Conservation (phyloP, 1,140 invertebrate species). For the Apis cerana region DNA sequence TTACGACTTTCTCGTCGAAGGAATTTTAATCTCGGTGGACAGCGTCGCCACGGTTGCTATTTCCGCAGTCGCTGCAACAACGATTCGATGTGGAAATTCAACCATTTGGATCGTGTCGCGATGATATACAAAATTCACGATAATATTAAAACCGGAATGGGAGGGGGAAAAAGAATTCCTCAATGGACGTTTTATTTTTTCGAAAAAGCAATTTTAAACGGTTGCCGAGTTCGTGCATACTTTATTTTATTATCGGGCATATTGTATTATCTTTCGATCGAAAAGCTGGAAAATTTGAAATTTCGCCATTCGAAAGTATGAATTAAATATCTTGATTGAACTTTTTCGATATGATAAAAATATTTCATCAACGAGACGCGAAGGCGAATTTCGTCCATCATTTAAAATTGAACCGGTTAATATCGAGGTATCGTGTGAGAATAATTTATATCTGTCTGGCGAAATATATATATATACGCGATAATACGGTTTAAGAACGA, state of each 20-base stretch:
- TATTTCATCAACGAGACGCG: too few species aligned
- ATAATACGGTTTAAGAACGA: too few species aligned
- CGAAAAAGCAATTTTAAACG: not conserved
- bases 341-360: not conserved
- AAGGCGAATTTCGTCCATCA: too few species aligned
- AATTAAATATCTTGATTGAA: not conserved
- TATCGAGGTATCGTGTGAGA: too few species aligned
- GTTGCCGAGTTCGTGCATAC: too few species aligned
- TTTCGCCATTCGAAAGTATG: not conserved
- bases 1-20: slow-evolving; percentile 45
- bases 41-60: not conserved
- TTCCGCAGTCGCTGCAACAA: not conserved
- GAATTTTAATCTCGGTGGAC: slow-evolving; percentile 52
- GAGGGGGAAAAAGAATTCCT: too few species aligned
- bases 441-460: too few species aligned
- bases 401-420: too few species aligned
- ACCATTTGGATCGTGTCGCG: not conserved
- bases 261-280: not conserved
- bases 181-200: not conserved
- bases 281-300: not conserved
- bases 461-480: too few species aligned
- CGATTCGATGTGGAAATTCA: not conserved
- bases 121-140: not conserved
- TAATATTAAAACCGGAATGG: not conserved
- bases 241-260: too few species aligned